Evolutionary conservation across 92 coral and sea anemone species (phyloP).

Genomic region (Actinernus sp.): DNA sequence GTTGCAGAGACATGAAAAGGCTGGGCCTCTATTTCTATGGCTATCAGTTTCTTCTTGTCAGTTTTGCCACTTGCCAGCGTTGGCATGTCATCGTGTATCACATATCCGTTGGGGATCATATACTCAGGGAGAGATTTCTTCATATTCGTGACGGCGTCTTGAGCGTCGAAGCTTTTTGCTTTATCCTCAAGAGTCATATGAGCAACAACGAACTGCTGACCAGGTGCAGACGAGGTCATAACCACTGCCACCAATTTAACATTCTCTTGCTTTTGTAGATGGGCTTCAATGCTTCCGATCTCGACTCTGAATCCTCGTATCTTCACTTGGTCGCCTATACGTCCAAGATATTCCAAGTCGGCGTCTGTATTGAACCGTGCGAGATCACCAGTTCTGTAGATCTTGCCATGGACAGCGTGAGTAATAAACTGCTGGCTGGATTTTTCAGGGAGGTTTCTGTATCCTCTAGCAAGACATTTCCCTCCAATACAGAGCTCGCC

Average conservation of each 20-base stretch:
- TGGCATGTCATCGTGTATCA: constrained; percentile 15
- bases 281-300: constrained; percentile 10
- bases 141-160: not conserved
- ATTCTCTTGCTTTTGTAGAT: constrained; percentile 11
- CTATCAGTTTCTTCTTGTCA: constrained; percentile 14
- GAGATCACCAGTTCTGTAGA: constrained; percentile 17
- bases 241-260: constrained; percentile 18
- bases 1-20: not conserved
- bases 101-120: constrained; percentile 14
- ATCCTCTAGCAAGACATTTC: constrained; percentile 9
- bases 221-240: constrained; percentile 12
- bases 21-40: not conserved
- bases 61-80: constrained; percentile 20
- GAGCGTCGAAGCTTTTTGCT: constrained; percentile 2
- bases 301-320: constrained; percentile 28
- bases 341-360: constrained; percentile 19
- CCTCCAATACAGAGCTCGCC: constrained; percentile 24
- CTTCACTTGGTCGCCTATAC: constrained; percentile 32
- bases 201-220: constrained; percentile 7
- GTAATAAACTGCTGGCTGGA: constrained; percentile 7
- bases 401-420: constrained; percentile 3
- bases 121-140: constrained; percentile 14
- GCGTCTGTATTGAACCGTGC: constrained; percentile 6
- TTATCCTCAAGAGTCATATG: constrained; percentile 14
- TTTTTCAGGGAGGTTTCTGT: constrained; percentile 15